phyloP scores from a whole-genome alignment of 2,797 vertebrate genomes.

The Syncerus caffer region DNA sequence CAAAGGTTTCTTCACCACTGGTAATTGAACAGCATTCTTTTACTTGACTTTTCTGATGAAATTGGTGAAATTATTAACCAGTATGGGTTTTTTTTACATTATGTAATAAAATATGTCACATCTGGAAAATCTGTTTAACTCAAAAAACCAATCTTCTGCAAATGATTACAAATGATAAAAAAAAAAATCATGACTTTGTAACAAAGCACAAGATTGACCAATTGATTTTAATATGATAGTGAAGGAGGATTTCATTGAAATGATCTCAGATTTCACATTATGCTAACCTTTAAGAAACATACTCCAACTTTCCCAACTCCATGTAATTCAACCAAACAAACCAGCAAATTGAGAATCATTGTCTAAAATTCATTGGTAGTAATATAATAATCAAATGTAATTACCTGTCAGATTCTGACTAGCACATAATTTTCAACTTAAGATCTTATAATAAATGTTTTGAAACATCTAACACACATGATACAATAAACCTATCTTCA shows the following conservation, averaged over 20 bases:
- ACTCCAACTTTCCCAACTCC: neutral
- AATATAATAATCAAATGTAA: slow-evolving; percentile 13
- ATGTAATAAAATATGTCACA: neutral
- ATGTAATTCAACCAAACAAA: neutral
- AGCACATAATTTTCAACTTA: neutral
- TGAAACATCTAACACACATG: neutral
- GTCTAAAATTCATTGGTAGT: neutral
- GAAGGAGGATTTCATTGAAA: neutral
- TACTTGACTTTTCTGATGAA: neutral
- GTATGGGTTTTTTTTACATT: neutral
- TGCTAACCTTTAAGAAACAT: neutral
- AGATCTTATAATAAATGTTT: slow-evolving; percentile 4
- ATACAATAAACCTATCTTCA: neutral
- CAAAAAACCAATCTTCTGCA: neutral
- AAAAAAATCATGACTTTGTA: neutral
- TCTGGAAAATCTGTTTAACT: neutral
- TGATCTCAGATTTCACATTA: neutral
- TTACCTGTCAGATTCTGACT: neutral
- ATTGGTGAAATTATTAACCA: neutral
- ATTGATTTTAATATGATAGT: neutral
- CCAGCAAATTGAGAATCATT: neutral
- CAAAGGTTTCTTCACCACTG: neutral
- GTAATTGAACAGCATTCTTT: neutral
- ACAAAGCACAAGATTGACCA: neutral
- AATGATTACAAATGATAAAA: neutral